Evolutionary conservation across 2,113 vertebrate species (phyloP), one percentile per base, ranked within the genome.

Genomic region (Eulemur macaco): DNA sequence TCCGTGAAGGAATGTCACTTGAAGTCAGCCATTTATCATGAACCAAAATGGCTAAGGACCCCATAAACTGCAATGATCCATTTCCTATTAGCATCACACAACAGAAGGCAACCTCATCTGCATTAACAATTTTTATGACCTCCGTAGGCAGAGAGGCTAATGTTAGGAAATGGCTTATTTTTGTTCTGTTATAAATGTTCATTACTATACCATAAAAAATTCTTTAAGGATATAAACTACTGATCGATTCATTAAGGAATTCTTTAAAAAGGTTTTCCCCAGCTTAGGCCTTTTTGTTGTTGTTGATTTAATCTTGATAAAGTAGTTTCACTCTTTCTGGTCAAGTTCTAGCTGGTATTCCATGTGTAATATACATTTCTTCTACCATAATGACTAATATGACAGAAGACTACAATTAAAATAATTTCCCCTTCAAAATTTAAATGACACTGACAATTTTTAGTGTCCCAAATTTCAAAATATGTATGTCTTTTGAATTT

Each of bases 71-170:
- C 98, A 98, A 98, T 96, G 98, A 98, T 98, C 98, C 98, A n/a
- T 98, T 99, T 99, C 98, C 98, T 98, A 99, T 98, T 98, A 98
- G 97, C 97, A 98, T 96, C 94, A 94, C 98, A 98, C 97, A 98
- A 98, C 98, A 99, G 98, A 98, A 98, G 98, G 98, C 96, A 97
- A 95, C 97, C 97, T 98, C 50, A 0, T 98, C 97, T 96, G 89
- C 98, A 98, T 98, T 98, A 98, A 98, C 98, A 98, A 98, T 98
- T 99, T 98, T 99, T 98, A 98, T 95, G 92, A 98, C 98, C 98
- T 98, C 97, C 9, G 11, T 85, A 96, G 96, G 94, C 86, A 96
- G 91, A 98, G 91, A 97, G 97, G 91, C 96, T 98, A 98, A 98
- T 91, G 97, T 96, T 98, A 98, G 98, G 98, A 99, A 99, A 98